Base-by-base conservation (phyloP, 37 sponge, comb jelly and placozoan genomes). In the Spongilla lacustris region DNA sequence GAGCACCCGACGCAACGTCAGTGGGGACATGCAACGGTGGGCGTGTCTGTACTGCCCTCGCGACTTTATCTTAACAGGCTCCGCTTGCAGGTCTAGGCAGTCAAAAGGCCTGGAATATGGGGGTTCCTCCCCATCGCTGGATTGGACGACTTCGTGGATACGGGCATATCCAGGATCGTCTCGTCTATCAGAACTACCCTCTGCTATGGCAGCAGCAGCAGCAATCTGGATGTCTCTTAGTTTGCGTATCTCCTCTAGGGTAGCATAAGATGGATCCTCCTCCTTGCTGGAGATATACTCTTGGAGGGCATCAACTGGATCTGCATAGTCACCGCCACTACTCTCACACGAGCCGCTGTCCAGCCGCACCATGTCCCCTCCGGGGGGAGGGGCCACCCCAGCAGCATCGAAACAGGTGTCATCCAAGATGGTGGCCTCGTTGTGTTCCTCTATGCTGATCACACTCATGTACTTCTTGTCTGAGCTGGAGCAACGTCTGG, bases 41-140 rank as follows among this genome's bases (percentile, higher is more conserved):
- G 41, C 41, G 6, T 41, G 41, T 6, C 41, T 41, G 41, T 41
- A 6, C 34, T 11, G 14, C 35, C 26, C 28, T 12, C 33, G 77
- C 0, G 58, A n/a, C 19, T 31, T 66, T 35, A 84, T 77, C 36
- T 30, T 75, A n/a, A 76, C 34, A 22, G 77, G 85, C 17, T 58
- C 36, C 22, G 32, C 33, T 5, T 34, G n/a, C 5, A 26, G 46
- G 24, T 6, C 76, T 38, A 89, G 68, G 36, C 81, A 73, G 71
- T 89, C 89, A 84, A 89, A 84, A 14, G 89, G 89, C 27, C 73
- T 70, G 11, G 89, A 89, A 48, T 89, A 89, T 2, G 84, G 72
- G 0, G 85, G 75, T 27, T 73, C 69, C 23, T 87, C 88, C 32
- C 84, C 78, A 28, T 58, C 48, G 4, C 4, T 41, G 41, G 41